Evolutionary conservation across 2,113 vertebrate genomes (phyloP).

Genomic region (Electrona antarctica): DNA sequence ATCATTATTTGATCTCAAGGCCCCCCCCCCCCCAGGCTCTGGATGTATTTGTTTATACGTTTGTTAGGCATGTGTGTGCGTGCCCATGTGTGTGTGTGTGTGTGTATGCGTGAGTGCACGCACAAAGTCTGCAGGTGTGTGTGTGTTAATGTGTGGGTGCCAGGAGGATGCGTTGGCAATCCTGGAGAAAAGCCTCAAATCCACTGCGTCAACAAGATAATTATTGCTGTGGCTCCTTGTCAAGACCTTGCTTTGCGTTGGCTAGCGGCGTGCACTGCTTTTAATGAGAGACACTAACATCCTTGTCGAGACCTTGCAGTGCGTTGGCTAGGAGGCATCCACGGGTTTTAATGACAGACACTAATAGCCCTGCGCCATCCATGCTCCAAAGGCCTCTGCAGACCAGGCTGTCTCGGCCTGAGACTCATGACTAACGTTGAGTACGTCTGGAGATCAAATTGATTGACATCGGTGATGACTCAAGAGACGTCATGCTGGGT

Average conservation of each 20-base stretch:
- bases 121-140: background rate
- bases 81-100: background rate
- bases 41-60: slow-evolving; percentile 19
- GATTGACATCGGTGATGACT: too few relatives aligned
- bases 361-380: too few relatives aligned
- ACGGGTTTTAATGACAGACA: too few relatives aligned
- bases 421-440: too few relatives aligned
- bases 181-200: too few relatives aligned
- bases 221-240: slow-evolving; percentile 29
- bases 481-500: too few relatives aligned
- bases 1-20: slow-evolving; percentile 28
- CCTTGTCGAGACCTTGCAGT: slow-evolving; percentile 38
- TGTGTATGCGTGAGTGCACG: background rate
- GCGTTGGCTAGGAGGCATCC: background rate
- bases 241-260: slow-evolving; percentile 37
- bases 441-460: too few relatives aligned
- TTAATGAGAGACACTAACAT: background rate
- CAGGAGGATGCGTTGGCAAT: too few relatives aligned
- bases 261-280: background rate
- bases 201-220: background rate
- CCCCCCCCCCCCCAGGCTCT: background rate
- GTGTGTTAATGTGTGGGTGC: background rate
- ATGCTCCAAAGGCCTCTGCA: too few relatives aligned
- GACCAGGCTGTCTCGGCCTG: too few relatives aligned
- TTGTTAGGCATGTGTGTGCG: background rate